A percentile compares a stretch with the other conserved stretches of the same genome.
phyloP scores from a whole-genome alignment of 1,140 invertebrate species.

The Zaprionus davidi region DNA sequence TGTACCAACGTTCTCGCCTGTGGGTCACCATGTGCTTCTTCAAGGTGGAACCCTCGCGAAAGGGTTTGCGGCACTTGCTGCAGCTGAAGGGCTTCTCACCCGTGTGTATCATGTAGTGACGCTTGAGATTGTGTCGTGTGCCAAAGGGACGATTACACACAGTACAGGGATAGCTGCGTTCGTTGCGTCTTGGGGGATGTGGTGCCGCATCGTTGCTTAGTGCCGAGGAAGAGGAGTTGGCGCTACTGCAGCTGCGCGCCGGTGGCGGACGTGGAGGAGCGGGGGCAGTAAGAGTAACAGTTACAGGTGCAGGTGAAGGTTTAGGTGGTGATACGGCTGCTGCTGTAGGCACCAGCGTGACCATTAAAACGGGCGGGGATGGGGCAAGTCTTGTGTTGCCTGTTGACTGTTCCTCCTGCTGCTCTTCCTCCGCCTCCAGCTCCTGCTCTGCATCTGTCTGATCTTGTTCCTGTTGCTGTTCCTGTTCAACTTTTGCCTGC shows the following conservation, averaged over 20 bases:
- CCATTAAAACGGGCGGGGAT: slow-evolving; percentile 37
- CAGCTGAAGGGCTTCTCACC: slow-evolving; percentile 81
- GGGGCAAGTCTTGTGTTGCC: slow-evolving; percentile 1
- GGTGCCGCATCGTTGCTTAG: slow-evolving; percentile 55
- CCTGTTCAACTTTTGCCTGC: background rate
- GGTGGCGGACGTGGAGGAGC: slow-evolving; percentile 37
- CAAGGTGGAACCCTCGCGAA: slow-evolving; percentile 76
- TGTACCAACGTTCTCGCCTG: slow-evolving; percentile 75
- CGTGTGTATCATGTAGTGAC: slow-evolving; percentile 82
- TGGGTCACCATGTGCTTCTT: slow-evolving; percentile 83
- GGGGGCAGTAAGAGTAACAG: background rate
- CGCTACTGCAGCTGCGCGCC: slow-evolving; percentile 61
- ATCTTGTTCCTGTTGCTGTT: slow-evolving; percentile 4
- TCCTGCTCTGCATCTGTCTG: slow-evolving; percentile 10
- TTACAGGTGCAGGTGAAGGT: background rate
- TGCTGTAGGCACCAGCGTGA: slow-evolving; percentile 50
- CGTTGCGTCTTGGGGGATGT: slow-evolving; percentile 11
- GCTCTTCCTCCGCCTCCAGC: slow-evolving; percentile 1
- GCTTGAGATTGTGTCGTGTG: slow-evolving; percentile 81
- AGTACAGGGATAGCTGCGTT: slow-evolving; percentile 67
- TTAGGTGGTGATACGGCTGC: slow-evolving; percentile 2
- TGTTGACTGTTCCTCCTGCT: background rate
- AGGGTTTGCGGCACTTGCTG: slow-evolving; percentile 75
- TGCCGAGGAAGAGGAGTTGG: slow-evolving; percentile 69
- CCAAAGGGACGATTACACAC: slow-evolving; percentile 78